Percentiles rank a stretch among this genome's conserved stretches.
These are phyloP conservation scores for Salvelinus alpinus DNA, from an alignment of 2,113 vertebrate genomes.

Conservation along the genomic window DNA sequence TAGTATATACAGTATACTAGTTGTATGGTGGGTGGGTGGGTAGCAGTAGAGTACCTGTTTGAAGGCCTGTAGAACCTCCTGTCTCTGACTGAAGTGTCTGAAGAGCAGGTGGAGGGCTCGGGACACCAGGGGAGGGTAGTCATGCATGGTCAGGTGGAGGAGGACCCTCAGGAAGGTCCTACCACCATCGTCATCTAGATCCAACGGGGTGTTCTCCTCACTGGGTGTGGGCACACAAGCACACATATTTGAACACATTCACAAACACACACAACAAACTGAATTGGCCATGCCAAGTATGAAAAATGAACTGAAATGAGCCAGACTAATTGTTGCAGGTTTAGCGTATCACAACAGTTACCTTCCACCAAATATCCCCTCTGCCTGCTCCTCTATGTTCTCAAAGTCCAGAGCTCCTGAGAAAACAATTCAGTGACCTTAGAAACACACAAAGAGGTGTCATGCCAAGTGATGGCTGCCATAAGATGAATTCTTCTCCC, in stretches of 20 bases:
- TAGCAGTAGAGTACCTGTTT: constrained; percentile 84
- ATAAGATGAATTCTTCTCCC: constrained; percentile 22
- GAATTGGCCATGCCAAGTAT: constrained; percentile 72
- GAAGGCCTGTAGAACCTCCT: constrained; percentile 97
- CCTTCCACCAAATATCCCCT: constrained; percentile 98
- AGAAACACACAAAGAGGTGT: neutral
- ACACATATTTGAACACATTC: constrained; percentile 6
- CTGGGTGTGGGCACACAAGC: constrained; percentile 58
- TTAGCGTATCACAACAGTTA: constrained; percentile 50
- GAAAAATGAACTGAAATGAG: neutral
- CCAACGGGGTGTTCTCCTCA: constrained; percentile 94
- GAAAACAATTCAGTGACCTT: constrained; percentile 8
- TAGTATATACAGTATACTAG: neutral
- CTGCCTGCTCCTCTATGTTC: constrained; percentile 96
- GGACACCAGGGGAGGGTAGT: constrained; percentile 96
- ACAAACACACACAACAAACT: neutral
- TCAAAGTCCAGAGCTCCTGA: constrained; percentile 95
- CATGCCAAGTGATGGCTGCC: neutral
- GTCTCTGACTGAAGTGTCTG: constrained; percentile 96
- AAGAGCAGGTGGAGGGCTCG: constrained; percentile 94
- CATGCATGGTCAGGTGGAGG: constrained; percentile 95
- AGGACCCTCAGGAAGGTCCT: constrained; percentile 92
- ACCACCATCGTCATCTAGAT: constrained; percentile 94
- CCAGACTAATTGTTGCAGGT: neutral
- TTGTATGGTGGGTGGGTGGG: neutral